Base-by-base conservation (phyloP, 2,113 vertebrate species). In the Megaleporinus macrocephalus region DNA sequence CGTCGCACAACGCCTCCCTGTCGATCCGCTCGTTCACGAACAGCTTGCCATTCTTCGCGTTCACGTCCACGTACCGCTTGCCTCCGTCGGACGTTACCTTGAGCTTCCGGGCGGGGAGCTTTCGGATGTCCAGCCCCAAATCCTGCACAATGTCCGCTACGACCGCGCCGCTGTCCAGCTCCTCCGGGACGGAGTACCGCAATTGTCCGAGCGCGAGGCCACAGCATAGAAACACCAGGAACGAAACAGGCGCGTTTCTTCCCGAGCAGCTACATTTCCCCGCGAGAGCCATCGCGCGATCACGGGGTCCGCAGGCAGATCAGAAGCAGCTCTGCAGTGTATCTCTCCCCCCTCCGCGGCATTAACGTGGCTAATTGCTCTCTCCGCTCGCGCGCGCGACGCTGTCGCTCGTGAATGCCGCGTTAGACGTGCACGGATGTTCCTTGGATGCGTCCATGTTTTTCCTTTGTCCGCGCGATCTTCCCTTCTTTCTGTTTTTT, bases 111-210 rank as follows among this genome's bases (percentile, higher is more conserved):
- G 92, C 92, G 86, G 94, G 89, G 89, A 99, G 89, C 76, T 92
- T 95, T 92, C 93, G 91, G 80, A 96, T 94, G 90, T 97, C 97
- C 89, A 98, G 89, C 85, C 96, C 96, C 92, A 98, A 89, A 85
- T 98, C 97, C 63, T 87, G 89, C 66, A 94, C 96, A 91, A 99
- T 93, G 92, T 96, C 95, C 63, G 96, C 97, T 85, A 99, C 96
- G 86, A 96, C 89, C 84, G 97, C 92, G 20, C 97, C 97, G 70
- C 90, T 96, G 65, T 96, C 94, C 79, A 95, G 91, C 90, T 98
- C 97, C 91, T 98, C 97, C 47, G 88, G 91, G 63, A 98, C 94
- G 0, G 97, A 95, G 92, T 97, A 99, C 12, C 95, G 91, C 78
- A 98, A 93, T 92, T 95, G 96, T 88, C 93, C 95, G 55, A 91